Conservation (phyloP, 53 echinoderm and acorn worm genomes). For the Henricia sp. region DNA sequence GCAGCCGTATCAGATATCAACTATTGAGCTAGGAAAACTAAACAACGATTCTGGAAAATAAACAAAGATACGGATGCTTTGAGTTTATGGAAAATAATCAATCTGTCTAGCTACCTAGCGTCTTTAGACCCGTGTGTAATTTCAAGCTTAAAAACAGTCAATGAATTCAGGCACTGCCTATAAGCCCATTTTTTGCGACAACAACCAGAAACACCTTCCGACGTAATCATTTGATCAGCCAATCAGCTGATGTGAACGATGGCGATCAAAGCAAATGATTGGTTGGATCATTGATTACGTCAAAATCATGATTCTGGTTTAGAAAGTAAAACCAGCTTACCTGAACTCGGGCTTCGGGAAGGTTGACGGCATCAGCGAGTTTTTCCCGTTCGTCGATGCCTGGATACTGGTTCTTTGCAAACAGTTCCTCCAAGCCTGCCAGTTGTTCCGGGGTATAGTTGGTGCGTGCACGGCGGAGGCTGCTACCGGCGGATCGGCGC, state of each 20-base stretch:
- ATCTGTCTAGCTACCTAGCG: neutral
- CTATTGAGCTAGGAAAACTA: neutral
- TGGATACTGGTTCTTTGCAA: slow-evolving; percentile 69
- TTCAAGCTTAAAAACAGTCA: no score
- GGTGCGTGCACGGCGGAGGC: slow-evolving; percentile 77
- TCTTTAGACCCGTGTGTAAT: neutral
- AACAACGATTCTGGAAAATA: neutral
- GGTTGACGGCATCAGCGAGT: slow-evolving; percentile 67
- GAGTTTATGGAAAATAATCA: neutral
- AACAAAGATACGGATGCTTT: neutral
- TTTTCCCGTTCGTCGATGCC: slow-evolving; percentile 78
- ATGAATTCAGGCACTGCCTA: no score
- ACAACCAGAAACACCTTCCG: no score
- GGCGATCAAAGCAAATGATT: neutral
- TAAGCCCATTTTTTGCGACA: no score
- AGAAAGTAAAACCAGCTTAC: slow-evolving; percentile 14
- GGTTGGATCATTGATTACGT: no score
- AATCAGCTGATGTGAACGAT: neutral
- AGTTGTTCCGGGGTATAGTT: slow-evolving; percentile 73
- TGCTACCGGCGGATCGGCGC: neutral
- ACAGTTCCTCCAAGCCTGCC: slow-evolving; percentile 68
- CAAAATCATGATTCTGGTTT: neutral
- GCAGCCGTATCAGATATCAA: neutral
- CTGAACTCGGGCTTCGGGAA: slow-evolving; percentile 84
- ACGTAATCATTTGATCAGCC: neutral